Conservation (phyloP, 2,797 vertebrate species). For the Microctenopoma steveboyesi region DNA sequence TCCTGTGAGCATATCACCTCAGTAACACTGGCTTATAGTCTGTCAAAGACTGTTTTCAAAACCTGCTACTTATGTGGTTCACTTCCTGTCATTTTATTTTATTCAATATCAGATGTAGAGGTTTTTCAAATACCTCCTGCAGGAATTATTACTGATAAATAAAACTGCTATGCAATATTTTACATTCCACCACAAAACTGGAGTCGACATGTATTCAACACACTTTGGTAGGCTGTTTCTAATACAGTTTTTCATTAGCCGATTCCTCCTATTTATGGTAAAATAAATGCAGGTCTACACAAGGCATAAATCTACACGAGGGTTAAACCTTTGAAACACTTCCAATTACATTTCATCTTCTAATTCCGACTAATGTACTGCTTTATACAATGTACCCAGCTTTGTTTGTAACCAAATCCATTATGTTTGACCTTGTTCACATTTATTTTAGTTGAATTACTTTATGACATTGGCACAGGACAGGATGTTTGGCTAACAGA, state of each 20-base stretch:
- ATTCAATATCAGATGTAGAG: not conserved
- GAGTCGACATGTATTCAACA: constrained; percentile 4
- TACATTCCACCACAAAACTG: not conserved
- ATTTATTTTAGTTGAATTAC: constrained; percentile 65
- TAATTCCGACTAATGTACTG: constrained; percentile 53
- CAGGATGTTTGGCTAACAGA: constrained; percentile 45
- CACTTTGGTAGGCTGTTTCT: constrained; percentile 5
- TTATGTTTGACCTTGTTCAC: constrained; percentile 61
- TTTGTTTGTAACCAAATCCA: constrained; percentile 59
- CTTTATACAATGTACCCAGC: constrained; percentile 27
- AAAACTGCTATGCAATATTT: not conserved
- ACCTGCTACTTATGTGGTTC: not conserved
- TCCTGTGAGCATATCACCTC: not conserved
- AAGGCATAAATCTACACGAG: constrained; percentile 1
- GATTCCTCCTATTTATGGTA: constrained; percentile 5
- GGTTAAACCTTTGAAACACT: constrained; percentile 43
- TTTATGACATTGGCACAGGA: constrained; percentile 60
- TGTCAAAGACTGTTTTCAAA: not conserved
- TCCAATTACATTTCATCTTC: constrained; percentile 48
- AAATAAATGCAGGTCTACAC: not conserved
- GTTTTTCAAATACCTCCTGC: not conserved
- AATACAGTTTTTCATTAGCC: not conserved
- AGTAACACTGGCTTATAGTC: not conserved
- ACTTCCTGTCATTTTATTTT: not conserved
- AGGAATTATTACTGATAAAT: constrained; percentile 8